Conservation (phyloP, 2,888 invertebrate genomes). For the Calephelis perditalis region DNA sequence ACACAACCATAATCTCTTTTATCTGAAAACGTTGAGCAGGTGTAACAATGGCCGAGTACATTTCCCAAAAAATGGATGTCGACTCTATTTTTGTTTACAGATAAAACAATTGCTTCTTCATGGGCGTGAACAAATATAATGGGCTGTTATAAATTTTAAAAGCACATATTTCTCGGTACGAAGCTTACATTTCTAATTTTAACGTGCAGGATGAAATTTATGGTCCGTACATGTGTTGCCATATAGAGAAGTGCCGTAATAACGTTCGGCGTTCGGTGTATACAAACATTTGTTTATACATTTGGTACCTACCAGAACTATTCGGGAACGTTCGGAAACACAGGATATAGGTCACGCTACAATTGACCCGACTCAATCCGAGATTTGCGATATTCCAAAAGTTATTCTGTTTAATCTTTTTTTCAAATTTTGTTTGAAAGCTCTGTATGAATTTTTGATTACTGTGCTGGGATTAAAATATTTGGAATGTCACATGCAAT, state of each 20-base stretch:
- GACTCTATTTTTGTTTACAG: conserved; percentile 35
- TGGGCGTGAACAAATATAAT: conserved; percentile 51
- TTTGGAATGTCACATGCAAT: no score
- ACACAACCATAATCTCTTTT: conserved; percentile 30
- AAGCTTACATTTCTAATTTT: conserved; percentile 72
- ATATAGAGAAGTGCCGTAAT: conserved; percentile 58
- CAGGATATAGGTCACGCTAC: conserved; percentile 7
- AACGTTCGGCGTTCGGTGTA: conserved; percentile 52
- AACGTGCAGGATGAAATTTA: conserved; percentile 68
- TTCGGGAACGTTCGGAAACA: conserved; percentile 4
- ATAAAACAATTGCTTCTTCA: conserved; percentile 44
- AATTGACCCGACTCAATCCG: conserved; percentile 1
- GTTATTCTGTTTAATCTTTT: background rate
- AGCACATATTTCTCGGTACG: conserved; percentile 61
- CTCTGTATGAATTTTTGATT: background rate
- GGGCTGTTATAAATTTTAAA: conserved; percentile 60
- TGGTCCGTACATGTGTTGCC: conserved; percentile 66
- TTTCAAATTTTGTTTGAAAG: no score
- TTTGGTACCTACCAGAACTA: conserved; percentile 16
- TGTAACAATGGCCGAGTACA: conserved; percentile 37
- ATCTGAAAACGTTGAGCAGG: conserved; percentile 33
- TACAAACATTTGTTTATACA: conserved; percentile 40
- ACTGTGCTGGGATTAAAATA: background rate
- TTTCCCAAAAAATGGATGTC: conserved; percentile 34
- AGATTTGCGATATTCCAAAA: conserved; percentile 4